A percentile compares a stretch with the other conserved stretches of the same genome.
phyloP scores from a whole-genome alignment of 2,113 vertebrate genomes.

The Rhagologus leucostigma region DNA sequence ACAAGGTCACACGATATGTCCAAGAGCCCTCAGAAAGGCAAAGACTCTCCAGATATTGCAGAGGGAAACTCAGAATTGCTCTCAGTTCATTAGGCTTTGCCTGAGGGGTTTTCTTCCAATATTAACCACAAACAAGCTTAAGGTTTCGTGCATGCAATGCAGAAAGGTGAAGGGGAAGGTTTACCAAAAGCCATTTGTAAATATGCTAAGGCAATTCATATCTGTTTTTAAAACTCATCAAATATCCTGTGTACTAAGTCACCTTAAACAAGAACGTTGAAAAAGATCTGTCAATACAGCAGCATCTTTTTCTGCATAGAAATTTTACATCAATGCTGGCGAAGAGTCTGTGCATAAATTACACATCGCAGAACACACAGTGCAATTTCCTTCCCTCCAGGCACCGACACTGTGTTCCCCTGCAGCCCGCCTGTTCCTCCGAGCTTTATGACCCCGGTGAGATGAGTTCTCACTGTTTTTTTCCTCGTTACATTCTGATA shows the following conservation, averaged over 20 bases:
- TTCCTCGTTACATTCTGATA: conserved; percentile 75
- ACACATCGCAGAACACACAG: neutral
- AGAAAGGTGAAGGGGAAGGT: conserved; percentile 61
- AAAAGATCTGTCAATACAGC: conserved; percentile 64
- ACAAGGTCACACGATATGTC: conserved; percentile 66
- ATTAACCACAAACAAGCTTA: conserved; percentile 72
- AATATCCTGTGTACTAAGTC: conserved; percentile 43
- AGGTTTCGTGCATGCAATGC: conserved; percentile 44
- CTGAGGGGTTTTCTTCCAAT: conserved; percentile 65
- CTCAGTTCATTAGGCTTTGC: conserved; percentile 73
- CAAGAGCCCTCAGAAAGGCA: conserved; percentile 63
- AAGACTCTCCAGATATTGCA: conserved; percentile 48
- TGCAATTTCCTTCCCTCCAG: conserved; percentile 59
- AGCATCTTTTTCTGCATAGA: conserved; percentile 24
- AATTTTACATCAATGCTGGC: conserved; percentile 42
- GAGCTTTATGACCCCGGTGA: conserved; percentile 72
- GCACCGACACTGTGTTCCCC: conserved; percentile 48
- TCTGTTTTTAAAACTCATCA: conserved; percentile 49
- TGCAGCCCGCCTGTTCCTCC: conserved; percentile 57
- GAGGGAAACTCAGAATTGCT: conserved; percentile 65
- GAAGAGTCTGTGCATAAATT: conserved; percentile 69
- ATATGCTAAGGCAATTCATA: conserved; percentile 52
- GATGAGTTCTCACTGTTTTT: conserved; percentile 72
- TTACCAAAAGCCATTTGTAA: conserved; percentile 53
- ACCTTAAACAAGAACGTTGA: conserved; percentile 60